Percentiles rank a stretch among this genome's conserved stretches.
phyloP scores from a whole-genome alignment of 2,113 vertebrate genomes.

The Equus quagga region DNA sequence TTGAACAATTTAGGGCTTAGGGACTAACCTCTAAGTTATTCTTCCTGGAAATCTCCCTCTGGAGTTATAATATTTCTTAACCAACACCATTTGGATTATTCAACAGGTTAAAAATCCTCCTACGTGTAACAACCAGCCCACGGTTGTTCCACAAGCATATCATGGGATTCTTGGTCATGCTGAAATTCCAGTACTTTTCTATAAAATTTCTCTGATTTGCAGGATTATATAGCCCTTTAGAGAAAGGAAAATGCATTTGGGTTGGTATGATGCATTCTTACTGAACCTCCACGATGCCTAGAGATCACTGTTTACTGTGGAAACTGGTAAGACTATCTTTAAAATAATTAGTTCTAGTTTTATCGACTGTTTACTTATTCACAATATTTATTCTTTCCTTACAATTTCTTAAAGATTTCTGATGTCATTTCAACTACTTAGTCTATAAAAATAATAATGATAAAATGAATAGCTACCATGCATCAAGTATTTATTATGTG shows the following conservation, averaged over 20 bases:
- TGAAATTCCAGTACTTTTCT: not conserved
- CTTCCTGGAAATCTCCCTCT: not conserved
- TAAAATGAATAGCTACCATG: not conserved
- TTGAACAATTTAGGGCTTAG: constrained; percentile 6
- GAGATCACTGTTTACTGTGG: not conserved
- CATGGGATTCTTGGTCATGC: not conserved
- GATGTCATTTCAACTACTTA: not conserved
- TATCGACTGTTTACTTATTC: not conserved
- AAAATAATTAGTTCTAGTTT: not conserved
- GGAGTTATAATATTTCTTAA: not conserved
- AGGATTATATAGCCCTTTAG: not conserved
- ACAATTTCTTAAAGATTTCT: constrained; percentile 29
- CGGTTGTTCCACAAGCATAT: not conserved
- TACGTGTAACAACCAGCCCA: not conserved
- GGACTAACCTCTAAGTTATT: not conserved
- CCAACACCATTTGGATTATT: not conserved
- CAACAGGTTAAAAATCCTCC: constrained; percentile 11
- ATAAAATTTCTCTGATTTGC: not conserved
- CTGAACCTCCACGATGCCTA: not conserved
- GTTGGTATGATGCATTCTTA: not conserved
- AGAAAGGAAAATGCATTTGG: constrained; percentile 12
- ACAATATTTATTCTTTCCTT: not conserved
- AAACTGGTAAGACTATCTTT: constrained; percentile 17
- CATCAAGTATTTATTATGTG: not conserved
- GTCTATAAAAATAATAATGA: constrained; percentile 6